Conservation (phyloP, 2,113 vertebrate genomes). For the Dendrocopos noguchii region DNA sequence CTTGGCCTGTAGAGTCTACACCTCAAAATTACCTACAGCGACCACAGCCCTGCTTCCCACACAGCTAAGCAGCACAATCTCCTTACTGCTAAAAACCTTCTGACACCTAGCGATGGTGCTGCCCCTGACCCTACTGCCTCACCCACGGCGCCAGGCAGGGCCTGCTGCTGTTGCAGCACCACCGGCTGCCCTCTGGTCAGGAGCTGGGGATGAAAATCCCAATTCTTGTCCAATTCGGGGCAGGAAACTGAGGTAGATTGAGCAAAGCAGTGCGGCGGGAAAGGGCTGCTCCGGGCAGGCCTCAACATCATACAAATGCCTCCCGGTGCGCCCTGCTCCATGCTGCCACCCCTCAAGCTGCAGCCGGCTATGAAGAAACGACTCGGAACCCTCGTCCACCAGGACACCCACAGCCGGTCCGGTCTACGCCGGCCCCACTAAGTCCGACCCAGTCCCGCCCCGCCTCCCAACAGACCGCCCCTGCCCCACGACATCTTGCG, state of each 20-base stretch:
- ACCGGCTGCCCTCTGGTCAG: not conserved
- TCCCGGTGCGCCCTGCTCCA: not conserved
- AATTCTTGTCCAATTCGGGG: not conserved
- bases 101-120: fast-evolving
- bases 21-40: not conserved
- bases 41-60: not conserved
- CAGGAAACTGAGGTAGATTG: not conserved
- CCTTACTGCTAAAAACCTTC: not conserved
- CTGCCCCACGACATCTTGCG: not conserved
- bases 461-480: fast-evolving
- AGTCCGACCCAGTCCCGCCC: no score
- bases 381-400: no score
- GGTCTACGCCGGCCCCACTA: fast-evolving
- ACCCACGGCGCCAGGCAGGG: fast-evolving
- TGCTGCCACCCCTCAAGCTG: no score
- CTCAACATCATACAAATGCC: not conserved
- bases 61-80: fast-evolving
- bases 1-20: fast-evolving
- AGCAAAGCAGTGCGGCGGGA: not conserved
- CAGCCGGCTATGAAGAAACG: no score
- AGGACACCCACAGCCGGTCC: no score
- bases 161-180: not conserved
- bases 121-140: not conserved
- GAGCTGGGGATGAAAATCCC: not conserved
- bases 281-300: not conserved